Evolutionary conservation across 2,888 invertebrate species (phyloP), one percentile per base, ranked within the genome.

Genomic region (Allacma fusca): DNA sequence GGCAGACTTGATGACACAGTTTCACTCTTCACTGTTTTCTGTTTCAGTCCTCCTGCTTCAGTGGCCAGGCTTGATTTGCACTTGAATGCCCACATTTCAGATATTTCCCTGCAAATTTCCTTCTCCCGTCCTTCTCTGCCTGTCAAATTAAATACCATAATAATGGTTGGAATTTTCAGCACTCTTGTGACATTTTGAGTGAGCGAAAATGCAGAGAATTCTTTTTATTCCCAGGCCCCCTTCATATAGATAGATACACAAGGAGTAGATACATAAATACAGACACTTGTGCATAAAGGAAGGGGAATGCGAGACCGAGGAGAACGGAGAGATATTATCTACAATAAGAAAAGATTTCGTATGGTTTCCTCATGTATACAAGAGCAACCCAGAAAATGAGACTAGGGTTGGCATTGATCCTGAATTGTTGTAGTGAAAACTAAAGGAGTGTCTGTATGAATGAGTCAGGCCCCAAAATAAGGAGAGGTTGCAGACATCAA

Each of bases 341-440:
- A n/a, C 50, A 19, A 50, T 50, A 50, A 50, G 50, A 50, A 50
- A n/a, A 1, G 19, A 50, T 50, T 50, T 50, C n/a, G 1, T 50
- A 50, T 50, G 50, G 50, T 50, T 50, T 50, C n/a, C 4, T 50
- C 50, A 13, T 50, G 2, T 50, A 5, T 16, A 50, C 50, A 50
- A 16, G 19, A 50, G 7, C 50, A 50, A 13, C 50, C n/a, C 19
- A 13, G n/a, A 50, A 50, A 50, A 50, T n/a, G 50, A 50, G 50
- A n/a, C 50, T 50, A 16, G 19, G 50, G 2, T 43, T 67, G 74
- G 64, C 67, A 65, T 28, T 73, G 73, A 73, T 73, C 73, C 73
- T 73, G 64, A 73, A 73, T 29, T 62, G 34, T 62, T 50, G 50
- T 40, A n/a, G 19, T 72, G 57, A 72, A 5, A 50, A 50, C 5